Base-by-base conservation (phyloP, 2,797 vertebrate species). In the Thripadectes ignobilis region DNA sequence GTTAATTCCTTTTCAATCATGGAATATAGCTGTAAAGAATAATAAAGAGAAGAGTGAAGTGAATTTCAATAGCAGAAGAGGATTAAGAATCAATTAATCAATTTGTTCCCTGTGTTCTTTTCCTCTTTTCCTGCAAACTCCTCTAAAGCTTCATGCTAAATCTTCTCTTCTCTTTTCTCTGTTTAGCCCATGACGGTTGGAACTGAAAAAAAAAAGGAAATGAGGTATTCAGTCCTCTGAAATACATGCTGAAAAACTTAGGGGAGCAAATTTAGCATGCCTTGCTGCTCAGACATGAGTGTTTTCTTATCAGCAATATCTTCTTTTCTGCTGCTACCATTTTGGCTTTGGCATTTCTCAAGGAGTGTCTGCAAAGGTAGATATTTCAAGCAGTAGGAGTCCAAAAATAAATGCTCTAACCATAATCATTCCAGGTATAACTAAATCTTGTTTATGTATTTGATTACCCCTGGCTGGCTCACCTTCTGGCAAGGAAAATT, bases 331-430 rank as follows among this genome's bases (percentile, higher is more conserved):
- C 66, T 89, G 57, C 61, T 94, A 41, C 72, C 46, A 43, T 74
- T 89, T 95, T 93, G 89, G 32, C 46, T 89, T 84, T 93, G 77
- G 83, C 59, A 86, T 86, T 85, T 82, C 82, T 89, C 52, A 73
- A 78, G 55, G 38, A 80, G 16, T 73, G 63, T 77, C 89, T 93
- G 62, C 57, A 92, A 89, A 84, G 46, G 61, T 48, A 75, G 69
- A 66, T 94, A 88, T 92, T 96, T 94, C 89, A 94, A 90, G 69
- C 88, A 55, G 62, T 48, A 81, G 85, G 90, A 86, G 51, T 83
- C 73, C 63, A 95, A 92, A 94, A 95, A 92, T 86, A 92, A 92
- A 81, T 88, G 41, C 29, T 62, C 12, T 78, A 88, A 75, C 87
- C 51, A 72, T 91, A 83, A 83, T 91, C 29, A 84, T 93, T 73